These are phyloP conservation scores for Aphelocoma californica DNA, from an alignment of 2,797 vertebrate genomes.

Conservation along the genomic window DNA sequence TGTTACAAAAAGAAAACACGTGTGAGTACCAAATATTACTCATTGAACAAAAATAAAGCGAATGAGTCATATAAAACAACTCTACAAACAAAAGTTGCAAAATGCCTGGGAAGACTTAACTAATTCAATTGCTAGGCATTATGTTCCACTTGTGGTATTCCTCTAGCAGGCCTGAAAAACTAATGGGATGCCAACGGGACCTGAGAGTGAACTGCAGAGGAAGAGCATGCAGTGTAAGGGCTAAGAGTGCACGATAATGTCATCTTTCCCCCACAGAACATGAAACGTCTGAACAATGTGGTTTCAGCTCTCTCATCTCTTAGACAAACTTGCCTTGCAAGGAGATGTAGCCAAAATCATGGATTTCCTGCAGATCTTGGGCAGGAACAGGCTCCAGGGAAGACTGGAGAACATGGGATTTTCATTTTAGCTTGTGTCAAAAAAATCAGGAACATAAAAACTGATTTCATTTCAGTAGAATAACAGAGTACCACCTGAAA, in stretches of 20 bases:
- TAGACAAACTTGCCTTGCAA: background rate
- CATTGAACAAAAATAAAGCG: conserved; percentile 16
- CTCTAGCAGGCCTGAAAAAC: background rate
- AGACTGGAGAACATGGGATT: background rate
- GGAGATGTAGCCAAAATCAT: background rate
- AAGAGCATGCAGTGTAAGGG: background rate
- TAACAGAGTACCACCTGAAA: background rate
- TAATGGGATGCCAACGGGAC: background rate
- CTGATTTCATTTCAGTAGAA: background rate
- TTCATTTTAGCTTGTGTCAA: background rate
- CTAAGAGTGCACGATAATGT: background rate
- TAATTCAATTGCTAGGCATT: background rate
- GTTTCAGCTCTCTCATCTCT: background rate
- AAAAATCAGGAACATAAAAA: background rate
- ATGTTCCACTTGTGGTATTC: background rate
- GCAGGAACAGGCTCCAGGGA: background rate
- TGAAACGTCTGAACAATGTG: background rate
- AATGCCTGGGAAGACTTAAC: conserved; percentile 33
- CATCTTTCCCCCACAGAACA: background rate
- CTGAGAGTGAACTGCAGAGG: background rate
- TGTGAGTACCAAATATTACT: conserved; percentile 34
- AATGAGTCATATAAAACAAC: conserved; percentile 42
- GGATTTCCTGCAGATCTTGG: background rate
- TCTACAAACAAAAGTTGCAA: conserved; percentile 31
- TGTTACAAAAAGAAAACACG: background rate